Conservation (phyloP, 2,888 invertebrate genomes). For the Crocallis elinguaria region DNA sequence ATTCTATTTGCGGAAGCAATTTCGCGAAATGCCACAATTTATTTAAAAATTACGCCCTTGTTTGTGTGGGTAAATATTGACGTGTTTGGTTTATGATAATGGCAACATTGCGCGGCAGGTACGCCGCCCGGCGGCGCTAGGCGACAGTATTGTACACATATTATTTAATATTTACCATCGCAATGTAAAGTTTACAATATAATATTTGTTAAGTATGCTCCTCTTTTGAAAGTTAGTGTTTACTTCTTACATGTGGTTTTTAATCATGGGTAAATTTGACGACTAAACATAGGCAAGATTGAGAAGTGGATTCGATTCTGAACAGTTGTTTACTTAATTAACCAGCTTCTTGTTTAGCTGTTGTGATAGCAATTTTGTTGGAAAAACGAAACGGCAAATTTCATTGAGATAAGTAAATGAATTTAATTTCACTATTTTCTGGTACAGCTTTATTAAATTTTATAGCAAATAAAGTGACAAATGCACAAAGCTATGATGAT, state of each 20-base stretch:
- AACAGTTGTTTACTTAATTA: conserved; percentile 42
- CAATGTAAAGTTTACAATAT: conserved; percentile 82
- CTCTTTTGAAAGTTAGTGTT: conserved; percentile 80
- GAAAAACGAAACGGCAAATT: conserved; percentile 32
- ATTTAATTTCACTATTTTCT: not conserved
- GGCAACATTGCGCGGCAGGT: conserved; percentile 80
- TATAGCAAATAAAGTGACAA: too few relatives aligned
- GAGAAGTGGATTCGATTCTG: conserved; percentile 50
- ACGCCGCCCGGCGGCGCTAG: conserved; percentile 62
- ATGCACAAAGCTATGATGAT: too few relatives aligned
- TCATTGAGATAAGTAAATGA: conserved; percentile 4
- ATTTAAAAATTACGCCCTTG: conserved; percentile 85
- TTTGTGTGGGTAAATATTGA: conserved; percentile 84
- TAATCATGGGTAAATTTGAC: conserved; percentile 80
- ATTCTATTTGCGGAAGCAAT: conserved; percentile 82
- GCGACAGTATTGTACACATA: conserved; percentile 81
- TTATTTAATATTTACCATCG: conserved; percentile 82
- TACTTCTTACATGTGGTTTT: conserved; percentile 74
- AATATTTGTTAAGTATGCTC: conserved; percentile 82
- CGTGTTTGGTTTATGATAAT: conserved; percentile 85
- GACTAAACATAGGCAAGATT: conserved; percentile 62
- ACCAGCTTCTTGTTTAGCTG: conserved; percentile 37
- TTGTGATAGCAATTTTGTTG: conserved; percentile 35
- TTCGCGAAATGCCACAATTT: conserved; percentile 85
- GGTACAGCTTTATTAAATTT: not conserved